Evolutionary conservation across 2,113 vertebrate species (phyloP).

Genomic region (Oriolus oriolus): DNA sequence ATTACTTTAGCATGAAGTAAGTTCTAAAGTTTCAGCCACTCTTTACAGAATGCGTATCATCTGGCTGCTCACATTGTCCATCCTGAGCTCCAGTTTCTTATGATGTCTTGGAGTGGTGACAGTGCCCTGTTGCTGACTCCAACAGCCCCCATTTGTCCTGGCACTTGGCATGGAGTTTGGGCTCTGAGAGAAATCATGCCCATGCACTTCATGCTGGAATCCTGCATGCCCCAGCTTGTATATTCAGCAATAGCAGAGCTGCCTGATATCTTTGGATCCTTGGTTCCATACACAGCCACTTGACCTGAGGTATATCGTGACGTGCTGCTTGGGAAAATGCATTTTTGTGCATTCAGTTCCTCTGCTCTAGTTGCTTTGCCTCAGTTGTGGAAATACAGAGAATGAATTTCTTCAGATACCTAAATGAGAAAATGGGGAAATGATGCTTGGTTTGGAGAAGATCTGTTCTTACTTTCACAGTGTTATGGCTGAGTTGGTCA

Average conservation of each 20-base stretch:
- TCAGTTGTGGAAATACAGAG: neutral
- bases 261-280: neutral
- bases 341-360: neutral
- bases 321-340: neutral
- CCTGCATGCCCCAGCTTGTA: neutral
- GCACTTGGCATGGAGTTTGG: neutral
- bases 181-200: neutral
- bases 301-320: neutral
- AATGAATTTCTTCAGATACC: neutral
- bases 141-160: neutral
- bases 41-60: neutral
- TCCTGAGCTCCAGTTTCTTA: neutral
- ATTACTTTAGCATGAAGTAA: slow-evolving; percentile 2
- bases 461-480: neutral
- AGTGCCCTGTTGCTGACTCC: neutral
- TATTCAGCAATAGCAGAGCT: neutral
- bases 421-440: neutral
- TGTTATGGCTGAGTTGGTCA: neutral
- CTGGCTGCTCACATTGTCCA: neutral
- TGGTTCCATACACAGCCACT: neutral
- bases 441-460: neutral
- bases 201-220: neutral
- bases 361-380: neutral
- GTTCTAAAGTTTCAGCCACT: neutral
- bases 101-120: neutral